Evolutionary conservation across 2,797 vertebrate genomes (phyloP), one percentile per base, ranked within the genome.

Genomic region (Myotis findleyi): DNA sequence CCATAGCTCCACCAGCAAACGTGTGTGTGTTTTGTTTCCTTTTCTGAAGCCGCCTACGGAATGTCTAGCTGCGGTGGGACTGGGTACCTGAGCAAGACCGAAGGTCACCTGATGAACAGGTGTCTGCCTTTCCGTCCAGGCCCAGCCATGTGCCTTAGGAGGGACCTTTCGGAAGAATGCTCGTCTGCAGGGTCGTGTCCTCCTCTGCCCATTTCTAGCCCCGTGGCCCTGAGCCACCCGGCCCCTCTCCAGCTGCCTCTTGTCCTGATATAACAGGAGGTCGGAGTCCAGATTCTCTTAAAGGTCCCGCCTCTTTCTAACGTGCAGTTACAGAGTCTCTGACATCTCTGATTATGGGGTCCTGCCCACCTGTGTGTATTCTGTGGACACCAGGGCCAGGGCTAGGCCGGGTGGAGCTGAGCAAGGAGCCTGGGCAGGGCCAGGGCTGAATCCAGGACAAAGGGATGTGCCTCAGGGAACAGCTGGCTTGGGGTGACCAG

Each of bases 1-100:
- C 21, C 21, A 1, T 0, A 0, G 5, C 27, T 36, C n/a, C 2
- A 23, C 6, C 75, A 10, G 4, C 36, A 36, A 6, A 7, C 2
- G 0, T 3, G 4, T 49, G 69, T n/a, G n/a, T 6, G 1, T 20
- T 12, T 41, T 3, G 0, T 18, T 30, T 25, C 13, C 23, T 21
- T 21, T 20, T n/a, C 9, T 12, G 59, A 6, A 33, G 69, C 30
- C 0, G 3, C 49, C 6, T 13, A 2, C 38, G 9, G 27, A 6
- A 3, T 2, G 6, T 12, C 27, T 16, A 3, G 23, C 3, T 20
- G 5, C 41, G 5, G 25, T 11, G n/a, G 17, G 2, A 30, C 6
- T 7, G 27, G 6, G 16, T 1, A 0, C 3, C 1, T 0, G 55
- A 4, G 23, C 17, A 33, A 53, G 4, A 25, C 64, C 3, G 8